Base-by-base conservation (phyloP, 64 coral and sea anemone species). In the Stylophora pistillata region DNA sequence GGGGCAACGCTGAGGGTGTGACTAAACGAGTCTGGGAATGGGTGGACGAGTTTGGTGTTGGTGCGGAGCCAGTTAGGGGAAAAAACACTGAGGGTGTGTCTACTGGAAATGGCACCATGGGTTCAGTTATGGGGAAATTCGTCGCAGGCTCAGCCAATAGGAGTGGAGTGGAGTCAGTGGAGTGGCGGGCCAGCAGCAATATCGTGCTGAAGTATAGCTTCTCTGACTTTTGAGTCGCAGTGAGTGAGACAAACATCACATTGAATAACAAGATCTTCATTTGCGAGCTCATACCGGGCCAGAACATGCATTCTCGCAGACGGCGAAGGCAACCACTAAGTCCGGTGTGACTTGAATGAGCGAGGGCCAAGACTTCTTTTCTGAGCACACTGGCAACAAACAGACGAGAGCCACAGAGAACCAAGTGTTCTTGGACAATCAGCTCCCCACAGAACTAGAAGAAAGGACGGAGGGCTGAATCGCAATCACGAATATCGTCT, bases 231-330 rank as follows among this genome's bases (percentile, higher is more conserved):
- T 29, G 53, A 81, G 23, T 69, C 64, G 2, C 32, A 27, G 72
- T 72, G 55, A 7, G 66, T 80, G 37, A 89, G 65, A 53, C 77
- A 89, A 20, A 73, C 53, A 37, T 69, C 66, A 33, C 88, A 89
- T 9, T 89, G 54, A 30, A 52, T 27, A 18, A 81, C 56, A 20
- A 81, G 37, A 15, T 90, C 78, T 18, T 74, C 47, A 83, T 83
- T 61, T 71, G 27, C n/a, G 68, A 29, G 34, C 77, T 90, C 69
- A 90, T 90, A 34, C 54, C 68, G 13, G 68, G 78, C 78, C 89
- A 90, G 56, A 89, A 79, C 78, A 81, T 81, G n/a, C 78, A 81
- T 17, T 81, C 57, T 13, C 27, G 57, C 32, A 18, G 56, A 1
- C 15, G 30, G 15, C 15, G 78, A 81, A 61, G 78, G 15, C 77